Evolutionary conservation across 2,888 invertebrate species (phyloP).

Genomic region (Cephalotes varians): DNA sequence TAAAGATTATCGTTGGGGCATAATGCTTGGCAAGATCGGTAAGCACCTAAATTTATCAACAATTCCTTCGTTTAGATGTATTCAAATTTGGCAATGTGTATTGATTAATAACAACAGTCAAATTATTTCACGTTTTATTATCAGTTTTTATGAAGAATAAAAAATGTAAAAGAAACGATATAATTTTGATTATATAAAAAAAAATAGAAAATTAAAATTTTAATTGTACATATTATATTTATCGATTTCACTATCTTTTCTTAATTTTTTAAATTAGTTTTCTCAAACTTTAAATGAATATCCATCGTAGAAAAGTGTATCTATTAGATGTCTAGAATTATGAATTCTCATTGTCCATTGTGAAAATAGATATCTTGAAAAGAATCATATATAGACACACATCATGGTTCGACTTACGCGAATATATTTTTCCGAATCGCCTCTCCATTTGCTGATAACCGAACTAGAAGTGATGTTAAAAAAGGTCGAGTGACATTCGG

Average conservation of each 20-base stretch:
- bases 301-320: neutral
- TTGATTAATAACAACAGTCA: neutral
- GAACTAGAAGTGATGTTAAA: slow-evolving; percentile 96
- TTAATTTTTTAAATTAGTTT: neutral
- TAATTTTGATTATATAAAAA: neutral
- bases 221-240: neutral
- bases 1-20: slow-evolving; percentile 96
- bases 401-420: slow-evolving; percentile 87
- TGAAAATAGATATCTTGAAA: neutral
- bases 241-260: neutral
- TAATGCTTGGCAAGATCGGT: slow-evolving; percentile 95
- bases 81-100: slow-evolving; percentile 1
- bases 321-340: neutral
- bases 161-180: neutral
- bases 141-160: neutral
- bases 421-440: slow-evolving; percentile 97
- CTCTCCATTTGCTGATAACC: slow-evolving; percentile 98
- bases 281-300: neutral
- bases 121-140: neutral
- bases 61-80: neutral
- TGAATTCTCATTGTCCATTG: neutral
- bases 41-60: slow-evolving; percentile 88
- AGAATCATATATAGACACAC: neutral
- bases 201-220: neutral
- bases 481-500: slow-evolving; percentile 93